phyloP scores from a whole-genome alignment of 2,113 vertebrate species.

The Macaca mulatta region DNA sequence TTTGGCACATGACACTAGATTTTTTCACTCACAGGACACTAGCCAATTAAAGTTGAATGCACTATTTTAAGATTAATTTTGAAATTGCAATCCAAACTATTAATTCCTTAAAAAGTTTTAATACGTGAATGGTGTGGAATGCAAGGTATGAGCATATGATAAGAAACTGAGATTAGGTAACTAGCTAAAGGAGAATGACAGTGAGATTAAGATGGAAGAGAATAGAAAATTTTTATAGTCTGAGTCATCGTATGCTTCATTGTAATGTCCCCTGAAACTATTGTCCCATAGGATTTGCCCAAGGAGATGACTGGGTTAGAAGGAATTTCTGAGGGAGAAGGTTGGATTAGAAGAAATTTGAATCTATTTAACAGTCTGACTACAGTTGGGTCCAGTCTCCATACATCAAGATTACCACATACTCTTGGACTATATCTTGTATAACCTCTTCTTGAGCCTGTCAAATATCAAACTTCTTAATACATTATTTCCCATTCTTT shows the following conservation, averaged over 20 bases:
- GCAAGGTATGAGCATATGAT: not conserved
- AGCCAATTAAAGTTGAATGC: not conserved
- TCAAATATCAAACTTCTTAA: not conserved
- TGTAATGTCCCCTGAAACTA: not conserved
- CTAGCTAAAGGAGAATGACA: not conserved
- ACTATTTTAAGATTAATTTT: not conserved
- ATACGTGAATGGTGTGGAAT: fast-evolving
- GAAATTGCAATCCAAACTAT: not conserved
- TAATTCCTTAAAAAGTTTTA: not conserved
- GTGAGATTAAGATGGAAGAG: not conserved
- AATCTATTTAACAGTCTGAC: not conserved
- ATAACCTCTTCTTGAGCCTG: not conserved
- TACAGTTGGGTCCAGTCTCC: not conserved
- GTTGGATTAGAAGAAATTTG: not conserved
- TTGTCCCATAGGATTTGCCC: not conserved
- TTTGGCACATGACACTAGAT: not conserved
- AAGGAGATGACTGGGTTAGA: not conserved
- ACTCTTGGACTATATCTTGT: not conserved
- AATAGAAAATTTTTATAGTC: not conserved
- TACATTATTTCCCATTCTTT: not conserved
- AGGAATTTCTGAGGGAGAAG: not conserved
- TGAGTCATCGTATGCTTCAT: not conserved
- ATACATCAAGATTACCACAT: not conserved
- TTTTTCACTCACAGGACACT: not conserved
- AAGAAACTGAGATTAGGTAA: not conserved